phyloP scores from a whole-genome alignment of 2,797 vertebrate species.

The Liparis tanakae region DNA sequence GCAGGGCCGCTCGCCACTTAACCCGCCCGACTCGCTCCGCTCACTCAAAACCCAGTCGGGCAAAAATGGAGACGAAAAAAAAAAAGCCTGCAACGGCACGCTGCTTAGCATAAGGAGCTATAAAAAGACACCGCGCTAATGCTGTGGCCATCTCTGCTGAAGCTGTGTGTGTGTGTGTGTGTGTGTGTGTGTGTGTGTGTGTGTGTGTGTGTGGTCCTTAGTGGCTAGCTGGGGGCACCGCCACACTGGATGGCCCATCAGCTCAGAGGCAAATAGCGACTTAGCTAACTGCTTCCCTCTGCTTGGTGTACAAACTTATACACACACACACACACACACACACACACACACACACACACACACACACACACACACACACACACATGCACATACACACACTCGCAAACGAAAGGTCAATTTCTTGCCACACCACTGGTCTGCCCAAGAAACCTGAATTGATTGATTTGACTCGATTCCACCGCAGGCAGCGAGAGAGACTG shows the following conservation, averaged over 20 bases:
- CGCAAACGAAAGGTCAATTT: slow-evolving; percentile 82
- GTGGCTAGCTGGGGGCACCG: slow-evolving; percentile 62
- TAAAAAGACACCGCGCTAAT: slow-evolving; percentile 64
- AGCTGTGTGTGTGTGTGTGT: slow-evolving; percentile 19
- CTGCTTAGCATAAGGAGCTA: slow-evolving; percentile 75
- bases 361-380: slow-evolving; percentile 26
- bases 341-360: not conserved
- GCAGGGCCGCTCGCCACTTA: slow-evolving; percentile 75
- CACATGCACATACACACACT: slow-evolving; percentile 31
- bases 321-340: slow-evolving; percentile 20
- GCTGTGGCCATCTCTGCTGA: slow-evolving; percentile 68
- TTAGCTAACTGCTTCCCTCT: slow-evolving; percentile 67
- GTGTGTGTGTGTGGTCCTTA: slow-evolving; percentile 44
- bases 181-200: slow-evolving; percentile 32
- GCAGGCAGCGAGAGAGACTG: slow-evolving; percentile 46
- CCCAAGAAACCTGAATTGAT: slow-evolving; percentile 83
- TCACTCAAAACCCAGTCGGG: slow-evolving; percentile 78
- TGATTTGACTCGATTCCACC: slow-evolving; percentile 80
- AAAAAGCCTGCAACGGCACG: slow-evolving; percentile 59
- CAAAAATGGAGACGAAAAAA: slow-evolving; percentile 63
- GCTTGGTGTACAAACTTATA: slow-evolving; percentile 52
- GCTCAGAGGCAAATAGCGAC: slow-evolving; percentile 70
- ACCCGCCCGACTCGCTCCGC: slow-evolving; percentile 78
- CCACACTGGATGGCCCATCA: slow-evolving; percentile 60
- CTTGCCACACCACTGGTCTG: slow-evolving; percentile 81